Percentiles rank a stretch among this genome's conserved stretches.
Conservation (phyloP, 2,797 vertebrate species). For the Lophius americanus region DNA sequence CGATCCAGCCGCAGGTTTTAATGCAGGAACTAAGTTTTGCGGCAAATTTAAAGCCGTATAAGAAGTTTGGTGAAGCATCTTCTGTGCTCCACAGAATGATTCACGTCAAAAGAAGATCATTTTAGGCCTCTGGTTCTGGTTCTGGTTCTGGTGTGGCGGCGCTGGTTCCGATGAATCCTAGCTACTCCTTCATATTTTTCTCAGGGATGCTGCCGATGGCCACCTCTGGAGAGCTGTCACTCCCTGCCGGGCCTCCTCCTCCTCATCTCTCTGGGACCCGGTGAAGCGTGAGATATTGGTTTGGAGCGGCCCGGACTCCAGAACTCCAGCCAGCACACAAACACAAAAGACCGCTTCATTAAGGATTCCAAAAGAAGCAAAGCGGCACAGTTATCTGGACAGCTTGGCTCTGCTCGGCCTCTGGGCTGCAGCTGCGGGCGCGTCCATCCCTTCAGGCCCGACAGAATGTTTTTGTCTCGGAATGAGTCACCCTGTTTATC, state of each 20-base stretch:
- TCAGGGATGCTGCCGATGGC: constrained; percentile 62
- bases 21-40: too few species aligned
- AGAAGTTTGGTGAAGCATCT: too few species aligned
- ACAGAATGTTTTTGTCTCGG: constrained; percentile 62
- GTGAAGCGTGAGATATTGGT: constrained; percentile 73
- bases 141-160: too few species aligned
- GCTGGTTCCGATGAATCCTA: not conserved
- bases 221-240: constrained; percentile 66
- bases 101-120: too few species aligned
- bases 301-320: constrained; percentile 70
- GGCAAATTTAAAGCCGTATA: too few species aligned
- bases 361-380: constrained; percentile 75
- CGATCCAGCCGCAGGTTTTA: too few species aligned
- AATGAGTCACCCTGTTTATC: constrained; percentile 48
- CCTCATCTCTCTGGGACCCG: constrained; percentile 49
- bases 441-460: constrained; percentile 52
- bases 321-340: constrained; percentile 67
- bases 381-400: constrained; percentile 65
- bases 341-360: constrained; percentile 85
- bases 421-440: constrained; percentile 47
- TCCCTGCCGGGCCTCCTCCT: constrained; percentile 63
- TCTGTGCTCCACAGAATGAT: too few species aligned
- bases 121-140: too few species aligned
- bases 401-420: constrained; percentile 62
- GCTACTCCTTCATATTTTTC: constrained; percentile 32